Evolutionary conservation across 1,140 invertebrate species (phyloP), one percentile per base, ranked within the genome.

Genomic region (Calephelis nemesis): DNA sequence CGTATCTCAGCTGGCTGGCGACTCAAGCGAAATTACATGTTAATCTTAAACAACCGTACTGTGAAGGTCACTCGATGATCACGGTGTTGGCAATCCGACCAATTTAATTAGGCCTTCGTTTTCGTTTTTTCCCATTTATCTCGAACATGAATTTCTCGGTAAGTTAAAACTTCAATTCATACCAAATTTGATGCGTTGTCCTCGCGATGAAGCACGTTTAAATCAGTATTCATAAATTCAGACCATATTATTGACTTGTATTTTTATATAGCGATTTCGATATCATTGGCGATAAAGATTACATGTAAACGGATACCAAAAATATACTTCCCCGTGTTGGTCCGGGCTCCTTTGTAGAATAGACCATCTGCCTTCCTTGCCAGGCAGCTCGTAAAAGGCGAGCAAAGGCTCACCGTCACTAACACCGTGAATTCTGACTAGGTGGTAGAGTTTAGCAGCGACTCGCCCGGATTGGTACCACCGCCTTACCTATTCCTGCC

Each of bases 41-140:
- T 67, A 72, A 75, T 67, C 63, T 72, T 63, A 42, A 65, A 65
- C 68, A 70, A 72, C 70, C 73, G 78, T 84, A 79, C 74, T 69
- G 70, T 65, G 77, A 87, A 85, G 83, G 85, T 84, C 81, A 79
- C 11, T 52, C 19, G 68, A 65, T 66, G 54, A 75, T 70, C 68
- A 75, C 62, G 69, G 66, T 74, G 71, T 79, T 73, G 70, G 70
- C 50, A 75, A 76, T 75, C 67, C 67, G 47, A 60, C 63, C 58
- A 73, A 69, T 68, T 70, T 75, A 73, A 70, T 72, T 69, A 72
- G 71, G 72, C 68, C 64, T 72, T 72, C 67, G 47, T 50, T 62
- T 58, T 47, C 50, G 67, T 65, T 74, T 70, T 64, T 71, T 74
- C 74, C 71, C 67, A 67, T 69, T n/a, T 30, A 60, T 60, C 54